A percentile compares a stretch with the other conserved stretches of the same genome.
Evolutionary conservation across 2,797 vertebrate species (phyloP).

Genomic region (Loris lydekkerianus): DNA sequence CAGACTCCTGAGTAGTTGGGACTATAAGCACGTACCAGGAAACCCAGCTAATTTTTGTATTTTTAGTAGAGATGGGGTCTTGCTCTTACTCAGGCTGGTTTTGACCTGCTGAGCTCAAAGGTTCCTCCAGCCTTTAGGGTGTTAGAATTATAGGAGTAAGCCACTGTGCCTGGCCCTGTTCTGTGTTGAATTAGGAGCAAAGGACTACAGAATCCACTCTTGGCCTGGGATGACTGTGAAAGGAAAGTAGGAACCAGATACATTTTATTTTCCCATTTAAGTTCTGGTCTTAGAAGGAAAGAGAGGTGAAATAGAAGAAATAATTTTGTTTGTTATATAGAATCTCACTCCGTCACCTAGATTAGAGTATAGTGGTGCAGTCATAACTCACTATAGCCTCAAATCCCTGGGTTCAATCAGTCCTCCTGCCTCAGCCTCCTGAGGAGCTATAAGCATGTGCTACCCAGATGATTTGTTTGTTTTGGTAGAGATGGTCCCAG

Average conservation of each 20-base stretch:
- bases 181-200: not conserved
- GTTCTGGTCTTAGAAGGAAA: not conserved
- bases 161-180: not conserved
- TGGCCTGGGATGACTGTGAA: not conserved
- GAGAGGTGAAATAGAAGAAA: constrained; percentile 26
- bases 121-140: no score
- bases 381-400: not conserved
- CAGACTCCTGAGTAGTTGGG: not conserved
- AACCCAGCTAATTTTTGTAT: no score
- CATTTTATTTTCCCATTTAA: constrained; percentile 32
- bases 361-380: not conserved
- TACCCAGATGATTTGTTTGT: not conserved
- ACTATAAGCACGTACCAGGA: no score
- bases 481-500: no score
- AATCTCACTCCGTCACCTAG: not conserved
- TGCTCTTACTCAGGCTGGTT: no score
- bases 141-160: no score
- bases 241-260: not conserved
- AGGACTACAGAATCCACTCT: constrained; percentile 3
- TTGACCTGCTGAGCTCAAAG: no score
- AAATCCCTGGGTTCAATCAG: not conserved
- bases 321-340: not conserved
- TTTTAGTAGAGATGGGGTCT: no score
- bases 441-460: not conserved
- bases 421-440: not conserved